A percentile compares a stretch with the other conserved stretches of the same genome.
Conservation (phyloP, 2,888 invertebrate species). For the Cephus spinipes region DNA sequence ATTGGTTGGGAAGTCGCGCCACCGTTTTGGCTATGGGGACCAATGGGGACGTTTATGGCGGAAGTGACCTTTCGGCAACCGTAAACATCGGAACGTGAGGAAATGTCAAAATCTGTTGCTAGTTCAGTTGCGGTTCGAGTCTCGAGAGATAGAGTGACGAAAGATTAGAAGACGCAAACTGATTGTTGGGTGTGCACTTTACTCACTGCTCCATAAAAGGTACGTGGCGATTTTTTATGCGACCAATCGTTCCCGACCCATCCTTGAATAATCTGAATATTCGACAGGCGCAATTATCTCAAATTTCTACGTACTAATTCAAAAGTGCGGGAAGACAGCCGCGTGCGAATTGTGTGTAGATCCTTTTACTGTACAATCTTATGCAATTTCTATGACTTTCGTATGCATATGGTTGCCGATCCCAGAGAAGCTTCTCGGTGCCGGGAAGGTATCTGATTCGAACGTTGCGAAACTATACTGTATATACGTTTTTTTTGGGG, state of each 20-base stretch:
- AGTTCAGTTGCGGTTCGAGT: constrained; percentile 1
- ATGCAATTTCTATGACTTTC: not conserved
- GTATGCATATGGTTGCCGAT: not conserved
- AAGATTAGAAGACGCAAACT: constrained; percentile 10
- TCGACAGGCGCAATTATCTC: not conserved
- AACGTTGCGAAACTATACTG: not conserved
- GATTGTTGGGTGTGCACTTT: constrained; percentile 10
- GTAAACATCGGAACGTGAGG: constrained; percentile 27
- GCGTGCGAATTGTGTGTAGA: not conserved
- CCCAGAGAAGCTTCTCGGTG: not conserved
- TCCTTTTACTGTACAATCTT: not conserved
- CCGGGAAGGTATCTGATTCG: not conserved
- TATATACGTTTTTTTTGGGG: not conserved
- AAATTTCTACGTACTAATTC: not conserved
- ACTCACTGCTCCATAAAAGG: not conserved
- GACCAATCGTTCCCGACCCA: not conserved
- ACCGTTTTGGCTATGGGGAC: not conserved
- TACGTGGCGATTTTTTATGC: not conserved
- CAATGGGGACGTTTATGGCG: constrained; percentile 10
- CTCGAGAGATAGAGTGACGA: not conserved
- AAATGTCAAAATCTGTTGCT: constrained; percentile 21
- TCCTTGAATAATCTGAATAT: not conserved
- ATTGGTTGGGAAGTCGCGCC: not conserved
- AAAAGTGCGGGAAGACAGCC: not conserved
- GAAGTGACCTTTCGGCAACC: constrained; percentile 23